These are phyloP conservation scores for Volucella bombylans DNA, from an alignment of 2,888 invertebrate genomes.

Conservation along the genomic window DNA sequence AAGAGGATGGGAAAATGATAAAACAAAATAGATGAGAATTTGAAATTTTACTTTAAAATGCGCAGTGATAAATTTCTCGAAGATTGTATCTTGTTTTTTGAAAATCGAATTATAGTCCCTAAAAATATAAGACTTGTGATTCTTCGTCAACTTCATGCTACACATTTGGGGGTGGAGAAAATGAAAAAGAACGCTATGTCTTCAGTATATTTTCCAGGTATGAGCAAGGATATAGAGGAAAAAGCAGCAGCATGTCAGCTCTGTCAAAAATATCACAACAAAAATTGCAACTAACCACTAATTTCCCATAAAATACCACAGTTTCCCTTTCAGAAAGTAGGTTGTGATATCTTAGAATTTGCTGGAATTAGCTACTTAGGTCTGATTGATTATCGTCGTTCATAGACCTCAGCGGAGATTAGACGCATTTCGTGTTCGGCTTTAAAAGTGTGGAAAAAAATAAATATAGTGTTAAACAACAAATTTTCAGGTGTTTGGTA, in stretches of 20 bases:
- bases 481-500: too few species aligned
- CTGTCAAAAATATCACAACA: slow-evolving; percentile 12
- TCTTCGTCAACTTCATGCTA: slow-evolving; percentile 75
- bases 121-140: slow-evolving; percentile 55
- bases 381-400: background rate
- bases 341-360: background rate
- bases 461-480: too few species aligned
- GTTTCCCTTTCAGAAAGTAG: slow-evolving; percentile 1
- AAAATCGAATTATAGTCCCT: slow-evolving; percentile 66
- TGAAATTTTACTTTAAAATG: too few species aligned
- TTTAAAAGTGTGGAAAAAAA: too few species aligned
- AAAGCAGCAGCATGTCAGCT: slow-evolving; percentile 18
- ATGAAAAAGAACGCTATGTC: slow-evolving; percentile 74
- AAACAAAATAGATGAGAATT: slow-evolving; percentile 40
- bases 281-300: slow-evolving; percentile 21
- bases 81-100: slow-evolving; percentile 37
- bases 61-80: slow-evolving; percentile 29
- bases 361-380: background rate
- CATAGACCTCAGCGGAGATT: too few species aligned
- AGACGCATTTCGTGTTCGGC: too few species aligned
- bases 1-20: slow-evolving; percentile 67
- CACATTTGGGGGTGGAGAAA: slow-evolving; percentile 77
- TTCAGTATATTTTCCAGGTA: slow-evolving; percentile 77
- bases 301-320: too few species aligned
- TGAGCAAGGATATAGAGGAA: slow-evolving; percentile 75